Evolutionary conservation across 2,113 vertebrate species (phyloP), one percentile per base, ranked within the genome.

Genomic region (Heterotilapia buettikoferi): DNA sequence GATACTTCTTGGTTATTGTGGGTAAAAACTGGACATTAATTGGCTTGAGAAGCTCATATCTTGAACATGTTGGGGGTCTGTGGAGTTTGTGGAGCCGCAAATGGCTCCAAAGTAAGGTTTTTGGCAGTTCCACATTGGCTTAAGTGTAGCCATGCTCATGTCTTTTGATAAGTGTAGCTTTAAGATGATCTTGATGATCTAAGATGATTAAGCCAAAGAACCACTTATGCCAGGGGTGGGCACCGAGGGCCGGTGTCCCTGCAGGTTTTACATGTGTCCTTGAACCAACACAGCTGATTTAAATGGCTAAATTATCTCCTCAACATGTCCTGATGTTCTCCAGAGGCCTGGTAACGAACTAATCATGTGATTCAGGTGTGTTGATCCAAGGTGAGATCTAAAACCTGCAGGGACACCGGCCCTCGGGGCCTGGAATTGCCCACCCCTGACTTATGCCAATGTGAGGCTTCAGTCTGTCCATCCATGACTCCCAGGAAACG

Each of bases 401-500:
- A n/a, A n/a, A n/a, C n/a, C n/a, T n/a, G n/a, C n/a, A n/a, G n/a
- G n/a, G n/a, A n/a, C n/a, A n/a, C n/a, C n/a, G n/a, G n/a, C n/a
- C n/a, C n/a, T n/a, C n/a, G n/a, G n/a, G n/a, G n/a, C n/a, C n/a
- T n/a, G n/a, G n/a, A n/a, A n/a, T n/a, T n/a, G n/a, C n/a, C n/a
- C n/a, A n/a, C n/a, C n/a, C n/a, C n/a, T n/a, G n/a, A 43, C 3
- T 26, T 26, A 45, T 73, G 38, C 21, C 66, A 26, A 0, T n/a
- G 10, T 13, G 33, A 38, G 10, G 1, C 1, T 6, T 24, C 66
- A 8, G 13, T 0, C 38, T 45, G 38, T 24, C n/a, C 66, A 16
- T 2, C 21, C 21, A 18, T 43, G 68, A 73, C 6, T 45, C 38
- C 5, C 68, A 45, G 13, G 21, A 73, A 26, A 26, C 1, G 2